Evolutionary conservation across 2,888 invertebrate genomes (phyloP), one percentile per base, ranked within the genome.

Genomic region (Stenodera caucasica): DNA sequence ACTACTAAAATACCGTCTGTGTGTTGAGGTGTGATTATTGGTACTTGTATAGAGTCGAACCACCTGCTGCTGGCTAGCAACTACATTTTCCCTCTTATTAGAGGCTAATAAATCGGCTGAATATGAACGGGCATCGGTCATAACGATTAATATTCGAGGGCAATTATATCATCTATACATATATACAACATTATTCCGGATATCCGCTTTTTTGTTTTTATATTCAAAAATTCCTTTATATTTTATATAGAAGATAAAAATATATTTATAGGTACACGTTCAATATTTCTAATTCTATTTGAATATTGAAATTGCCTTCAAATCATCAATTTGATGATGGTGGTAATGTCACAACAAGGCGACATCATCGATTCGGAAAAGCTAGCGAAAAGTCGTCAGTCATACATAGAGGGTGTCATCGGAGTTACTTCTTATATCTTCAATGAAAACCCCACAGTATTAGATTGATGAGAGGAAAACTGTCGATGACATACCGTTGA

Each of bases 391-490:
- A 72, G 74, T 74, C 74, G 75, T 74, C 75, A 70, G 75, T 75
- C 73, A 52, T 40, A 40, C 9, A 23, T 23, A 45, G 37, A 63
- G 67, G 69, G 67, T 72, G 74, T 75, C 77, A 76, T 73, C 74
- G 11, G 21, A 45, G 68, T 67, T 23, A 12, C 12, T 45, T 21
- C 45, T 21, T 45, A 45, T 45, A 45, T 45, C 21, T 12, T 23
- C 45, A 45, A 45, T 23, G 45, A n/a, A 45, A 45, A 45, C 55
- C 23, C 35, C 53, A 21, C 33, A 45, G 66, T 64, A 57, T 52
- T 69, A 77, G 76, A 76, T 77, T 77, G 76, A 77, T 77, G 76
- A 73, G 67, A 68, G 65, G 65, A 65, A 67, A 71, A 45, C 45
- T 76, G 77, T 77, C 76, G 73, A 72, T 72, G 68, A 69, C 76